Conservation (phyloP, 1,140 invertebrate genomes). For the Neoseiulus cucumeris region DNA sequence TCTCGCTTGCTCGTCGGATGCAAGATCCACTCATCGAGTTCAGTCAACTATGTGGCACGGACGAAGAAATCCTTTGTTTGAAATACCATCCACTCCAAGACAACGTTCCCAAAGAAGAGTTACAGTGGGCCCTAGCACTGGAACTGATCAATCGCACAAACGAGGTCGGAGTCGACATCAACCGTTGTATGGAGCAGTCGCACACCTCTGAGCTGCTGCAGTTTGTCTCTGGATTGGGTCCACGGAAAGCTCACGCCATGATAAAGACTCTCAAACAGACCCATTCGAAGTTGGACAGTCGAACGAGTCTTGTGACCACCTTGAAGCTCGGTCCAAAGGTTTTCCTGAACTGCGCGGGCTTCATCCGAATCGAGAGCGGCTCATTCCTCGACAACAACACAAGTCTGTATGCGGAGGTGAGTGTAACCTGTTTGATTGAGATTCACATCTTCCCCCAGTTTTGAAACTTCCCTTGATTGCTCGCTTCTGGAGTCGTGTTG, state of each 20-base stretch:
- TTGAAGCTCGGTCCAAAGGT: constrained; percentile 97
- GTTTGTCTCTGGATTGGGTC: constrained; percentile 91
- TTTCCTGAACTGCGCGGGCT: constrained; percentile 96
- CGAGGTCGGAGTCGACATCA: constrained; percentile 97
- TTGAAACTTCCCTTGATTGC: too few relatives aligned
- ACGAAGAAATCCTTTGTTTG: constrained; percentile 87
- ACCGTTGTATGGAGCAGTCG: constrained; percentile 63
- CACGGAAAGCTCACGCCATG: constrained; percentile 50
- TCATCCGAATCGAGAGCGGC: constrained; percentile 94
- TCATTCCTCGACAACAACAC: constrained; percentile 48
- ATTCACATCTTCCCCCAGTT: too few relatives aligned
- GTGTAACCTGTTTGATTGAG: constrained; percentile 14
- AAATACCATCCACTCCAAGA: constrained; percentile 74
- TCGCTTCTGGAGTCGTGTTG: not conserved
- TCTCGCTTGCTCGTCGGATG: constrained; percentile 70
- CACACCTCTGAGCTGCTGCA: constrained; percentile 79
- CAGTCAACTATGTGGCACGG: constrained; percentile 75
- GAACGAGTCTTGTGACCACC: constrained; percentile 78
- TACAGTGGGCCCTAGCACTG: constrained; percentile 58
- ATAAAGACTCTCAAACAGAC: constrained; percentile 60
- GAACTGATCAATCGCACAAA: constrained; percentile 86
- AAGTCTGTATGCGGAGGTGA: not conserved
- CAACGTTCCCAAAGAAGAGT: constrained; percentile 58
- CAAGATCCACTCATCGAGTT: constrained; percentile 93
- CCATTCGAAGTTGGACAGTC: constrained; percentile 75